phyloP scores from a whole-genome alignment of 1,140 invertebrate genomes.

The Pemphigus obesinymphae region DNA sequence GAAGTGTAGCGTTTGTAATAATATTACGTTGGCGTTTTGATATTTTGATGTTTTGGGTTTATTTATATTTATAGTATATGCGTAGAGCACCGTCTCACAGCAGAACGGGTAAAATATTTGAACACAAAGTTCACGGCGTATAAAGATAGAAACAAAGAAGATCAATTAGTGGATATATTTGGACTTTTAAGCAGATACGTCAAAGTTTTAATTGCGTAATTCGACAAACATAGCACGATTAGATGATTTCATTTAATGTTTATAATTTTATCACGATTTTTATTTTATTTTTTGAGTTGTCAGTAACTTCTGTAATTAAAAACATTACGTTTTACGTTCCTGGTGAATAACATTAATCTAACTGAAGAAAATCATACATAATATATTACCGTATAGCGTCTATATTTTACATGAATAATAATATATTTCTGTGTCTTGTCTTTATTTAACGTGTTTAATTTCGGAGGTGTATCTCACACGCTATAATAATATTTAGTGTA shows the following conservation, averaged over 20 bases:
- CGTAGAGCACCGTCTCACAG: no score
- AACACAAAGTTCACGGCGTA: background rate
- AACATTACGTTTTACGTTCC: background rate
- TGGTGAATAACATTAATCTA: background rate
- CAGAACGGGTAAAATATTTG: no score
- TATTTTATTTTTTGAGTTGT: background rate
- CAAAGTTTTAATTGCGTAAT: background rate
- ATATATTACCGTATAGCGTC: background rate
- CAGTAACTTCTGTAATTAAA: background rate
- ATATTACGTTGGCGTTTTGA: no score
- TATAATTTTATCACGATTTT: background rate
- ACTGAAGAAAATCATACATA: background rate
- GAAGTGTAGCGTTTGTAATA: no score
- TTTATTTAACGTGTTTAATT: background rate
- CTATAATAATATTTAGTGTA: background rate
- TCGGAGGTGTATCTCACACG: background rate
- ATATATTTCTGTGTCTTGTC: background rate
- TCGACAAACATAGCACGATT: background rate
- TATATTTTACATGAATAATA: background rate
- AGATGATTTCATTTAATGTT: background rate
- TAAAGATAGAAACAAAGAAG: background rate
- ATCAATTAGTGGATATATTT: background rate
- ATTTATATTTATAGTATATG: no score
- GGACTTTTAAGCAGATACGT: background rate
- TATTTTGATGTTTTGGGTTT: no score